A percentile compares a stretch with the other conserved stretches of the same genome.
These are phyloP conservation scores for Oophaga sylvatica DNA, from an alignment of 2,797 vertebrate genomes.

Conservation along the genomic window DNA sequence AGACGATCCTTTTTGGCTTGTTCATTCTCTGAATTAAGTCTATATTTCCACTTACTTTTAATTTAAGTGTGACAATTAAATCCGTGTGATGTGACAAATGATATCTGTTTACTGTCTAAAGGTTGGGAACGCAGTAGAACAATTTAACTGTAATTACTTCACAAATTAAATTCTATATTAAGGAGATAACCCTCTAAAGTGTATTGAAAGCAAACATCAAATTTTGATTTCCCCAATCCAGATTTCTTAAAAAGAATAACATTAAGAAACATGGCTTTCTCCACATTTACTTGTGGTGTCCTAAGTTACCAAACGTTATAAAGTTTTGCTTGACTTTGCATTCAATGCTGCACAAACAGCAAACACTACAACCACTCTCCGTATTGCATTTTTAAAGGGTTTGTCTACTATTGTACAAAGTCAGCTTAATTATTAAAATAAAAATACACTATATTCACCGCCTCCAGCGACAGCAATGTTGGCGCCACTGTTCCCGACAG, in stretches of 20 bases:
- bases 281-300: background rate
- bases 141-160: slow-evolving; percentile 64
- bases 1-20: slow-evolving; percentile 58
- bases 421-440: no score
- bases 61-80: slow-evolving; percentile 64
- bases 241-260: background rate
- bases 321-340: background rate
- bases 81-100: slow-evolving; percentile 59
- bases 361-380: no score
- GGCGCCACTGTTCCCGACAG: no score
- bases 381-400: no score
- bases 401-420: no score
- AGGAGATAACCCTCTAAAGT: slow-evolving; percentile 1
- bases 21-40: slow-evolving; percentile 60
- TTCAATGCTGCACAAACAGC: background rate
- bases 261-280: background rate
- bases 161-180: slow-evolving; percentile 64
- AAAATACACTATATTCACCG: no score
- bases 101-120: slow-evolving; percentile 14
- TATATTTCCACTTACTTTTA: slow-evolving; percentile 65
- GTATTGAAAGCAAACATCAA: slow-evolving; percentile 33
- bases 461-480: no score
- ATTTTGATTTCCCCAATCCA: background rate
- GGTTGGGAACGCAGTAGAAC: slow-evolving; percentile 65
- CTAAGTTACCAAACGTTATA: background rate